phyloP scores from a whole-genome alignment of 2,797 vertebrate genomes.

The Lepus townsendii region DNA sequence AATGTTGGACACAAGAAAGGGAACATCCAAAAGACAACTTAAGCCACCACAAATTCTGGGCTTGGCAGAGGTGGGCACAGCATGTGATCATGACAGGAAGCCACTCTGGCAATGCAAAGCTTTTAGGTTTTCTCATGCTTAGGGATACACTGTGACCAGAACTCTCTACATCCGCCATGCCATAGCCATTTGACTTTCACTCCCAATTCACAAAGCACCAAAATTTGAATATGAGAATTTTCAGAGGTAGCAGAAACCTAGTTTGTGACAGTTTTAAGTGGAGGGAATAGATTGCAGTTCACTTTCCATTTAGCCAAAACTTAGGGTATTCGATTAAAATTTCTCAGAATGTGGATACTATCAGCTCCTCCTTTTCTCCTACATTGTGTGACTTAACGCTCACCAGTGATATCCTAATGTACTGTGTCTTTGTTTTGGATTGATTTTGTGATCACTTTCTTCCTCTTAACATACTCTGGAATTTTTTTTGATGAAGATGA shows the following conservation, averaged over 20 bases:
- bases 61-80: neutral
- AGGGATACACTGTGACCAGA: neutral
- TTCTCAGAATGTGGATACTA: neutral
- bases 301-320: neutral
- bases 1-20: neutral
- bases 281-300: neutral
- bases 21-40: neutral
- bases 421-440: neutral
- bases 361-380: neutral
- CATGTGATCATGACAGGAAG: neutral
- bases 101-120: neutral
- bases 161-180: neutral
- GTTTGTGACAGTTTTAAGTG: neutral
- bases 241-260: slow-evolving; percentile 8
- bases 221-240: neutral
- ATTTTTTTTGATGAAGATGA: slow-evolving; percentile 16
- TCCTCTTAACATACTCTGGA: slow-evolving; percentile 21
- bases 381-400: neutral
- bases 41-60: neutral
- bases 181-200: neutral
- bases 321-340: neutral
- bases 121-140: neutral
- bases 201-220: neutral
- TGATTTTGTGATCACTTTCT: neutral
- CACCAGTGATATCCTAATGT: neutral